Conservation (phyloP, 2,888 invertebrate species). For the Ferrisia virgata region DNA sequence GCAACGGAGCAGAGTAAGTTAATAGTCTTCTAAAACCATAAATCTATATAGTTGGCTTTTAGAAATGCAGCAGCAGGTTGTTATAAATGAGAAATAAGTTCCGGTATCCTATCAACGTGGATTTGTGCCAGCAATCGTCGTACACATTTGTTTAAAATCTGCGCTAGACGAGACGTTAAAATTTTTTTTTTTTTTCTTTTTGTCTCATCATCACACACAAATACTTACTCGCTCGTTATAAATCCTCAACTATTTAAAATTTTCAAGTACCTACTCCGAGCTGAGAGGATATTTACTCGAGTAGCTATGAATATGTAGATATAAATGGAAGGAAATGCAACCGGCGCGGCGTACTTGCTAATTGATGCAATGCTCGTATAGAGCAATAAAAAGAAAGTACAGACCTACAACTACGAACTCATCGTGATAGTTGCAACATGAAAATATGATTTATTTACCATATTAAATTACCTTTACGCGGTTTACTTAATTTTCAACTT, state of each 20-base stretch:
- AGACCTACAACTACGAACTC: background rate
- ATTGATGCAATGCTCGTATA: background rate
- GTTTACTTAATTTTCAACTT: conserved; percentile 3
- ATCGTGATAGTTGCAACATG: background rate
- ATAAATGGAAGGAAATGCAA: background rate
- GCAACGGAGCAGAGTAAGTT: conserved; percentile 2
- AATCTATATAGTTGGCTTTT: conserved; percentile 21
- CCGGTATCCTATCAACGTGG: conserved; percentile 22
- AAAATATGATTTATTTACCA: conserved; percentile 14
- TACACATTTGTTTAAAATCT: background rate
- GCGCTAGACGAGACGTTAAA: background rate
- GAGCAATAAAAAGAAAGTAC: background rate
- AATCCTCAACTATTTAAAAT: background rate
- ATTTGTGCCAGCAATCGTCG: background rate
- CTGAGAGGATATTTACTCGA: background rate
- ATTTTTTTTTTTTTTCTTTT: background rate
- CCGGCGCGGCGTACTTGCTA: background rate
- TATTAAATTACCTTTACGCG: conserved; percentile 17
- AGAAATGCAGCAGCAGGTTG: conserved; percentile 28
- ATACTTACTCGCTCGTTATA: background rate
- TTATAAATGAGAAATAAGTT: conserved; percentile 31
- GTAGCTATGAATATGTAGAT: background rate
- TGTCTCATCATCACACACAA: background rate
- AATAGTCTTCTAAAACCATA: conserved; percentile 35
- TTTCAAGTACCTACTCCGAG: background rate